Conservation (phyloP, 2,797 vertebrate species). For the Darevskia nairensis region DNA sequence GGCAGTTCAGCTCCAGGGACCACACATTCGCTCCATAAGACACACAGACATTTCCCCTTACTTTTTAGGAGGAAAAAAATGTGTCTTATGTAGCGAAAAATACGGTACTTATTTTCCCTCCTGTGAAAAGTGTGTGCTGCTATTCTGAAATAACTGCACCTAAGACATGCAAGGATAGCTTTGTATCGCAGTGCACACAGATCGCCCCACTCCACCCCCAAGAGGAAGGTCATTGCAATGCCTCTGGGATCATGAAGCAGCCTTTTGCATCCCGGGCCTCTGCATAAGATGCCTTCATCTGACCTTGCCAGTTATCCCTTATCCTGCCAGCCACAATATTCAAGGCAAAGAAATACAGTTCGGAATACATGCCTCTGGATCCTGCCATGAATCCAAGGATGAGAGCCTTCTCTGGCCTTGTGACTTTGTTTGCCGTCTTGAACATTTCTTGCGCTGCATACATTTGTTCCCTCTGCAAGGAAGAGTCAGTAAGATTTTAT, state of each 20-base stretch:
- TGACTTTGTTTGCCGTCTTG: constrained; percentile 99
- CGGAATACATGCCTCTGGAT: constrained; percentile 87
- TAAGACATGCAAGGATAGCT: not conserved
- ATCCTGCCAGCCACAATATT: not conserved
- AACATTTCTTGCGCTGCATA: constrained; percentile 99
- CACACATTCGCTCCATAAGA: no score
- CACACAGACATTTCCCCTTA: no score
- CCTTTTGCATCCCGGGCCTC: not conserved
- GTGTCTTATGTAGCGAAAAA: no score
- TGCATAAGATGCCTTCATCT: not conserved
- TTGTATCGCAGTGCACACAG: not conserved
- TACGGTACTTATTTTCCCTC: not conserved
- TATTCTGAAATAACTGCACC: not conserved
- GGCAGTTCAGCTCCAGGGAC: no score
- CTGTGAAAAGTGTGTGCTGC: not conserved
- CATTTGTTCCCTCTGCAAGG: constrained; percentile 93
- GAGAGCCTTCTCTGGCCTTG: constrained; percentile 97
- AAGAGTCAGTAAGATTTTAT: not conserved
- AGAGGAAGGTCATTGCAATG: not conserved
- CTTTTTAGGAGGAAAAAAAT: no score
- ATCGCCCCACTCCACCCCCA: not conserved
- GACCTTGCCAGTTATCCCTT: not conserved
- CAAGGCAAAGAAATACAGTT: not conserved
- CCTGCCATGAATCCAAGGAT: constrained; percentile 99
- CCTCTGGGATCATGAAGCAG: not conserved